phyloP scores from a whole-genome alignment of 2,888 invertebrate genomes.

The Polylopha cassiicola region DNA sequence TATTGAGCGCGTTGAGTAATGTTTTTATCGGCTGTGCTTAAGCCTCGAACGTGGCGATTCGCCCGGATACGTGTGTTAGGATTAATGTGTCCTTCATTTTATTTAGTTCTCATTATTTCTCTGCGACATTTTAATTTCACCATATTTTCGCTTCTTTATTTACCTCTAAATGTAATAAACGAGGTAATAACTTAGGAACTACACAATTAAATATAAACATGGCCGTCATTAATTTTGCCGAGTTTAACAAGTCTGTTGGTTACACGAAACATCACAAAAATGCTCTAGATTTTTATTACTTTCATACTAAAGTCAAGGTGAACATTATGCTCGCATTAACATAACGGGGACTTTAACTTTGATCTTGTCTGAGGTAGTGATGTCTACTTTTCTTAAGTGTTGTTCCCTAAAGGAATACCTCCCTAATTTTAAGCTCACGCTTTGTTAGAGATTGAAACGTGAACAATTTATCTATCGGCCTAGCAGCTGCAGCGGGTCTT shows the following conservation, averaged over 20 bases:
- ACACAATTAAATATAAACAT: constrained; percentile 9
- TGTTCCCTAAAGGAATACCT: too few species aligned
- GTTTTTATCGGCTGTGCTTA: constrained; percentile 70
- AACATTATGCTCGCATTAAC: constrained; percentile 2
- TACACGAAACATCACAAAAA: constrained; percentile 3
- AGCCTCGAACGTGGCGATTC: constrained; percentile 52
- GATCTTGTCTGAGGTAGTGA: not conserved
- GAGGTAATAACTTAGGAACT: constrained; percentile 9
- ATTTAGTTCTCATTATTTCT: constrained; percentile 36
- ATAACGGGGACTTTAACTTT: not conserved
- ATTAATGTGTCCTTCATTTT: constrained; percentile 38
- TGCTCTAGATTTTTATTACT: constrained; percentile 2
- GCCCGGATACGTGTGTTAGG: constrained; percentile 47
- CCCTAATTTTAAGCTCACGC: constrained; percentile 33
- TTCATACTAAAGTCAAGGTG: constrained; percentile 3
- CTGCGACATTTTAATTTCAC: constrained; percentile 36
- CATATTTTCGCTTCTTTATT: constrained; percentile 36
- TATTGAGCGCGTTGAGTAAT: constrained; percentile 73
- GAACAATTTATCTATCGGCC: constrained; percentile 41
- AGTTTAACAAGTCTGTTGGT: constrained; percentile 2
- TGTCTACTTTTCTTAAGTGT: too few species aligned
- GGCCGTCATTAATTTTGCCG: constrained; percentile 5
- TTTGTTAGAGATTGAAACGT: constrained; percentile 44
- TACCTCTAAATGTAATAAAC: constrained; percentile 30
- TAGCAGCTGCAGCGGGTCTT: constrained; percentile 37